Base-by-base conservation (phyloP, 2,113 vertebrate genomes). In the Irena cyanogastra region DNA sequence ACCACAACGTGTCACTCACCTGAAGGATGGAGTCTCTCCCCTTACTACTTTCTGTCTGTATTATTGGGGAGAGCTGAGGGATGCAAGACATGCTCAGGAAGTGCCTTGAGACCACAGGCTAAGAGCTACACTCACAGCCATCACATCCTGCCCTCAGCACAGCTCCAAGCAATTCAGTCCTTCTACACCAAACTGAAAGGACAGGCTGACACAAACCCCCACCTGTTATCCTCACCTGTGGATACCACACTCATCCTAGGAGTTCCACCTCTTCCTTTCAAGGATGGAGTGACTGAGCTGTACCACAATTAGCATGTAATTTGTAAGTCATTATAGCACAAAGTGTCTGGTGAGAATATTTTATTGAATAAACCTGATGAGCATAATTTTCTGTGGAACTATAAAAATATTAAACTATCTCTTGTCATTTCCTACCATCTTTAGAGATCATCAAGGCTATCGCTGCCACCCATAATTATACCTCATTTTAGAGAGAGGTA, bases 251-350 rank as follows among this genome's bases (percentile, higher is more conserved):
- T 86, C 78, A 53, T 78, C 65, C 61, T 61, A 60, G 61, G 92
- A 91, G 95, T 79, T 96, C 94, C 86, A 87, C 85, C 91, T 95
- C 95, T 96, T 81, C 87, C 89, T 97, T 94, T 92, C 91, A 89
- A 96, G 94, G 94, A 83, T 94, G 74, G 89, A 94, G 89, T 87
- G 90, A 93, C 92, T 97, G 96, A 93, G 94, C 94, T 72, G 92
- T 93, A 93, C 88, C 96, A 97, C 97, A 98, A 98, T 98, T 98
- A 98, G 97, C 97, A 97, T 97, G 96, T 94, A 94, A 98, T 98
- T 97, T 98, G 97, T 97, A 98, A 98, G 97, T 97, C 97, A 97
- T 98, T 97, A 98, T 3, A 54, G 97, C 59, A 54, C 95, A 94
- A 97, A 97, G 95, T 96, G 96, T 96, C 97, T 97, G 87, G 88